Base-by-base conservation (phyloP, 92 coral and sea anemone genomes). In the Phenganax stokvisi region DNA sequence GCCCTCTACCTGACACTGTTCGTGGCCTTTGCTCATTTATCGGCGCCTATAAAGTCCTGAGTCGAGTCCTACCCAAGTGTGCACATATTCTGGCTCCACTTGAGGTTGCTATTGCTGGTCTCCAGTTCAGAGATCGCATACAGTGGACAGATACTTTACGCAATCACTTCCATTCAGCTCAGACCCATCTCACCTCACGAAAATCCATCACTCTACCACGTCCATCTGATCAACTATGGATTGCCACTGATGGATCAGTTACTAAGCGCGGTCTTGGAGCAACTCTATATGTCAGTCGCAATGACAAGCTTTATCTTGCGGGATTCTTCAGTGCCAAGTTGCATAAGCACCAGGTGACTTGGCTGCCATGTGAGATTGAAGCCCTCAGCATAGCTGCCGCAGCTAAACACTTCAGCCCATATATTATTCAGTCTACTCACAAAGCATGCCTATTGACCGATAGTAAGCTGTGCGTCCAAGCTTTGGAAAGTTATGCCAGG, bases 241-340 rank as follows among this genome's bases (percentile, higher is more conserved):
- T 20, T 20, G 25, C 25, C 25, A 20, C 25, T 20, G 25, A 20
- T 20, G 25, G 25, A 20, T 20, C 25, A 20, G 25, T 20, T 20
- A 20, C 25, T 20, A 20, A 20, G 25, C 25, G 25, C 25, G 25
- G 25, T 20, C 25, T 20, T 20, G 25, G 25, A 20, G 25, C 25
- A 20, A 20, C 25, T 20, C 25, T 20, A 20, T 20, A 20, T 72
- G 80, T 69, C 11, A 47, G 47, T 53, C 79, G 64, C 7, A 12
- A 70, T 71, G 62, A 81, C 66, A 70, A 65, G 13, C 80, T 81
- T 60, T 64, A 66, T 60, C 64, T 81, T 7, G 84, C 84, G 20
- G 79, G 72, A 2, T 81, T 51, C 58, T 81, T 66, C 63, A 69
- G 84, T n/a, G 61, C 81, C 7, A 83, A 83, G 71, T 74, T 83